phyloP scores from a whole-genome alignment of 2,113 vertebrate genomes.

The Natator depressus region DNA sequence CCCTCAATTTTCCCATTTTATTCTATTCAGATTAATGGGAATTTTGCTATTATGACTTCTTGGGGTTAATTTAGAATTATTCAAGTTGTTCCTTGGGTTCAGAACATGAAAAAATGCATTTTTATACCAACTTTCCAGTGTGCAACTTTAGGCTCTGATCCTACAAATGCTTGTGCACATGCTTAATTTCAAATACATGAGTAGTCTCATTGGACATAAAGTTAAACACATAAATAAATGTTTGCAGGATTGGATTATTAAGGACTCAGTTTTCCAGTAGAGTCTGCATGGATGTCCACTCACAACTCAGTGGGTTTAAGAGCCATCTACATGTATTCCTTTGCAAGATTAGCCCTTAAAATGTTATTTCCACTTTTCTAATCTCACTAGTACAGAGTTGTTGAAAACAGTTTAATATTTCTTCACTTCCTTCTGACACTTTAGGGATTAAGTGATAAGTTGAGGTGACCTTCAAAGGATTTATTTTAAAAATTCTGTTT shows the following conservation, averaged over 20 bases:
- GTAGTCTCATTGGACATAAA: background rate
- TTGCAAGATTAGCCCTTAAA: background rate
- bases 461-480: background rate
- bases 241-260: background rate
- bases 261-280: background rate
- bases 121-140: background rate
- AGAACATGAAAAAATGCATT: background rate
- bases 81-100: background rate
- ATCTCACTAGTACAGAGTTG: background rate
- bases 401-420: background rate
- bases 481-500: background rate
- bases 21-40: background rate
- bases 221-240: background rate
- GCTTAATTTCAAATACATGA: background rate
- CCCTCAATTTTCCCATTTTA: background rate
- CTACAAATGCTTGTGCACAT: background rate
- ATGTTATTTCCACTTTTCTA: background rate
- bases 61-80: background rate
- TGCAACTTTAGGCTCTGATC: background rate
- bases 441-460: background rate
- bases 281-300: background rate
- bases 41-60: constrained; percentile 8
- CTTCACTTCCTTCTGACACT: background rate
- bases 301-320: background rate
- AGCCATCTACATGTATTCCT: background rate